Conservation (phyloP, 2,797 vertebrate species). For the Capromys pilorides region DNA sequence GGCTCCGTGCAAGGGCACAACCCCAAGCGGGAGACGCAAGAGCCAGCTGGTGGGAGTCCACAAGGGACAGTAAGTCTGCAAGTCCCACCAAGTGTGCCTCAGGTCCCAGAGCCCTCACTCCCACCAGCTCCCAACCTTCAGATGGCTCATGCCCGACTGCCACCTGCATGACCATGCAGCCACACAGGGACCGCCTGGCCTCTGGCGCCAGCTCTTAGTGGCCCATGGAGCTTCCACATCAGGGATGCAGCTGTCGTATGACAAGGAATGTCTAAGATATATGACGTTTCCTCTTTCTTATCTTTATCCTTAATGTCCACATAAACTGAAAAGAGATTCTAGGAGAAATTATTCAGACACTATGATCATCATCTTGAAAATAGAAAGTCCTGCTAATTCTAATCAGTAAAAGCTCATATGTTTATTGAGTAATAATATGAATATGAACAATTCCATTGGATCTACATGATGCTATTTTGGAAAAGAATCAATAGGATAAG, state of each 20-base stretch:
- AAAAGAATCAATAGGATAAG: not conserved
- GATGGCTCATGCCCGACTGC: not conserved
- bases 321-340: not conserved
- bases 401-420: not conserved
- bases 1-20: not conserved
- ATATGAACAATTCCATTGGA: not conserved
- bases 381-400: not conserved
- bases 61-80: not conserved
- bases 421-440: not conserved
- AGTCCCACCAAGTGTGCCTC: not conserved
- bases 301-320: not conserved
- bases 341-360: not conserved
- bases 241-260: not conserved
- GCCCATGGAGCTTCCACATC: not conserved
- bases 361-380: slow-evolving; percentile 3
- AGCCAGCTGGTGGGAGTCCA: not conserved
- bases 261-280: not conserved
- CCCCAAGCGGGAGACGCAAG: not conserved
- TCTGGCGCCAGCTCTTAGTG: not conserved
- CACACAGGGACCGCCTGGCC: not conserved
- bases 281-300: not conserved
- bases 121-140: not conserved
- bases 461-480: not conserved
- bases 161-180: not conserved
- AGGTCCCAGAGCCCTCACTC: not conserved